These are phyloP conservation scores for Melospiza georgiana DNA, from an alignment of 2,113 vertebrate species.

Conservation along the genomic window DNA sequence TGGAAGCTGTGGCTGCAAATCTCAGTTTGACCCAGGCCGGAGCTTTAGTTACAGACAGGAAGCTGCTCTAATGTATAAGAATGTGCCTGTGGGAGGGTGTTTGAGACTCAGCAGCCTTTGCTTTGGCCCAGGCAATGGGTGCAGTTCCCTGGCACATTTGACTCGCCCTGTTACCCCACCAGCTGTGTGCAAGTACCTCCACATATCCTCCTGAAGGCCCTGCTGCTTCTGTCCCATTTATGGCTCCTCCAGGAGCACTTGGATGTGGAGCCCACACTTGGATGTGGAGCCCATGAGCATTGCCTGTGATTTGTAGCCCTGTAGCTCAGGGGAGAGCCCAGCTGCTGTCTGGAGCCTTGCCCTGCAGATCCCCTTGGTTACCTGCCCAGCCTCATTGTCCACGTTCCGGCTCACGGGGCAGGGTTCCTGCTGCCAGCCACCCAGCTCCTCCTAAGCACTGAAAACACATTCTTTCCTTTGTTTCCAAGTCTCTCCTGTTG, in stretches of 20 bases:
- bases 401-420: background rate
- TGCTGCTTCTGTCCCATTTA: background rate
- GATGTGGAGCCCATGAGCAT: fast-evolving
- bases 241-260: background rate
- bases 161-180: background rate
- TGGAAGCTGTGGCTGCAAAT: background rate
- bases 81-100: slow-evolving; percentile 22
- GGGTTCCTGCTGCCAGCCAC: background rate
- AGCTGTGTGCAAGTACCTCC: fast-evolving
- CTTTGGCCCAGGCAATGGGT: background rate
- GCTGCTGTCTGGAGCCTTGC: background rate
- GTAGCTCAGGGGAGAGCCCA: background rate
- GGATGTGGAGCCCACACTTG: background rate
- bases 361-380: slow-evolving; percentile 35
- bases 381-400: slow-evolving; percentile 29
- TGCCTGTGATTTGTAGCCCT: background rate
- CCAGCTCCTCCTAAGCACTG: background rate
- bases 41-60: background rate
- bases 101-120: background rate
- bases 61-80: background rate
- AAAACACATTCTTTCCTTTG: slow-evolving; percentile 67
- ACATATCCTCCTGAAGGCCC: background rate
- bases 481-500: slow-evolving; percentile 46
- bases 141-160: background rate
- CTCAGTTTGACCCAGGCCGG: background rate